Evolutionary conservation across 2,888 invertebrate species (phyloP).

Genomic region (Chaitophorus viminalis): DNA sequence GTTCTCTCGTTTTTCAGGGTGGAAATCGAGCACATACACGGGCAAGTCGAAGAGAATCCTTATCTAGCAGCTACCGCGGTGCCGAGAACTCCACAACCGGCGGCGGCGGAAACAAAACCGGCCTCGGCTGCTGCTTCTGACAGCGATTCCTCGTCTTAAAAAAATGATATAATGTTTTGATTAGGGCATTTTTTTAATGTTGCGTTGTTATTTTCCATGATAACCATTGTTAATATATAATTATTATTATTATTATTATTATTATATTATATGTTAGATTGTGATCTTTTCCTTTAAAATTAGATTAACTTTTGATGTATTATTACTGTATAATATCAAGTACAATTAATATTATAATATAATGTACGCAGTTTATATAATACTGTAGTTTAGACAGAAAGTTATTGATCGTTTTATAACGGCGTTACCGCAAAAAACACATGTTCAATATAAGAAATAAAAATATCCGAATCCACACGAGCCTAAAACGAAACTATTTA

Average conservation of each 20-base stretch:
- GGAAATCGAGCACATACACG: conserved; percentile 88
- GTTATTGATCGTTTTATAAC: neutral
- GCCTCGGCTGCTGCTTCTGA: conserved; percentile 68
- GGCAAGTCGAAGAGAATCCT: conserved; percentile 74
- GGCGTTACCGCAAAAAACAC: neutral
- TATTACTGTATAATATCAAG: neutral
- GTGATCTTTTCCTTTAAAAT: conserved; percentile 51
- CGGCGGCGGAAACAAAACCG: conserved; percentile 67
- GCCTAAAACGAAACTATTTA: neutral
- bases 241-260: no score
- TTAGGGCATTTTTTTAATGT: neutral
- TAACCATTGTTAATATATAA: neutral
- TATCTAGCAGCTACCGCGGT: conserved; percentile 74
- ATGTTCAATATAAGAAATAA: neutral
- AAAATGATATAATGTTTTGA: neutral
- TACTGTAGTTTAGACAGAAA: neutral
- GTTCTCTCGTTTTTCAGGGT: conserved; percentile 71
- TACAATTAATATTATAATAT: neutral
- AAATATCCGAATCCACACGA: neutral
- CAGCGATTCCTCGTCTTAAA: conserved; percentile 67
- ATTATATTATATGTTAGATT: conserved; percentile 38
- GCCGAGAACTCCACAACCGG: conserved; percentile 66
- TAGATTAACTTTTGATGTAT: neutral
- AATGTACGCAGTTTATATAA: conserved; percentile 2
- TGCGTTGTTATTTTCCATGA: neutral